Percentiles rank a stretch among this genome's conserved stretches.
phyloP scores from a whole-genome alignment of 2,113 vertebrate genomes.

The Xenopus laevis region DNA sequence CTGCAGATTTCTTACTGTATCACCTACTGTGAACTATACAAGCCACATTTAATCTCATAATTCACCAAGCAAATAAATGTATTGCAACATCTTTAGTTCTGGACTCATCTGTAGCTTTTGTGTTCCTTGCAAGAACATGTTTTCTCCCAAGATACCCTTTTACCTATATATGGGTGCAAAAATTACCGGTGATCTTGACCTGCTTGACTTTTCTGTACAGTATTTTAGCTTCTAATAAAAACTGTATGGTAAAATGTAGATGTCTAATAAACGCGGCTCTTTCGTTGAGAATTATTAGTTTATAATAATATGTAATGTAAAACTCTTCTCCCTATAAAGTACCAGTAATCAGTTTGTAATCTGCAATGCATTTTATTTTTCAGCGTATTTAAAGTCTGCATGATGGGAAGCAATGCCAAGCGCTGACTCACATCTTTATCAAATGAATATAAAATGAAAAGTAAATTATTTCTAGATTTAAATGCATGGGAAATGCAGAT shows the following conservation, averaged over 20 bases:
- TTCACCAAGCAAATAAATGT: no score
- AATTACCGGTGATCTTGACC: no score
- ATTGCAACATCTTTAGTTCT: no score
- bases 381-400: conserved; percentile 30
- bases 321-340: conserved; percentile 25
- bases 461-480: conserved; percentile 45
- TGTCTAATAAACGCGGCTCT: conserved; percentile 10
- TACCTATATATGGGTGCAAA: no score
- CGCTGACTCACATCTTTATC: conserved; percentile 45
- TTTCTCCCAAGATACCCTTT: no score
- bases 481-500: conserved; percentile 46
- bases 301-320: conserved; percentile 36
- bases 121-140: no score
- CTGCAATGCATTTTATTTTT: conserved; percentile 42
- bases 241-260: background rate
- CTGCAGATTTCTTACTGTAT: no score
- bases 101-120: no score
- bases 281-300: conserved; percentile 31
- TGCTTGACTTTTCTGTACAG: background rate
- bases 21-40: no score
- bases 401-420: conserved; percentile 37
- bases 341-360: conserved; percentile 43
- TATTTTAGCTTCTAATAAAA: background rate
- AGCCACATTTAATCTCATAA: no score
- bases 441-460: conserved; percentile 47